Evolutionary conservation across 2,797 vertebrate species (phyloP), one percentile per base, ranked within the genome.

Genomic region (Hydrocynus forskahlii): DNA sequence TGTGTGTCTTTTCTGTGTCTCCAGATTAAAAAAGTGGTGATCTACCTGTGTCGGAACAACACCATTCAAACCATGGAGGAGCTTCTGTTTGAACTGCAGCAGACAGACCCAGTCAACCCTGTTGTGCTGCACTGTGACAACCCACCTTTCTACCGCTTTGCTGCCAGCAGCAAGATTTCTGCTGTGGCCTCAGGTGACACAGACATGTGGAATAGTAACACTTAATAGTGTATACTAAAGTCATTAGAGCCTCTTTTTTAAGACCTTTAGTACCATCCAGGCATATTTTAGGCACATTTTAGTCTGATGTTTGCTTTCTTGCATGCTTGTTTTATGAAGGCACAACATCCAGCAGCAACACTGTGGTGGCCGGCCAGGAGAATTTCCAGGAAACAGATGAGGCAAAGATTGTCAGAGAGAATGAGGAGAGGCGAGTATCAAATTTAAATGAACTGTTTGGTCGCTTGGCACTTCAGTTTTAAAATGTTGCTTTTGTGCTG

Each of bases 31-130:
- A 99, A 99, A 88, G 98, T 99, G 87, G 97, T 97, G 17, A 96
- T 99, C 80, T 99, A 98, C 90, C 85, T 99, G 4, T 99, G 98
- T 86, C 96, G 98, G 50, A 99, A 99, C 90, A 99, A 98, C 92
- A 99, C 98, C 76, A 99, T 99, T 85, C 97, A 99, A 86, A 99
- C 97, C 4, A 99, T 99, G 98, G 98, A 99, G 89, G 98, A 99
- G 88, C 96, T 99, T 16, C 94, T 99, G 67, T 99, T 99, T 81
- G 98, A 99, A 90, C 95, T 99, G 73, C 98, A 99, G 92, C 98
- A 99, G 91, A 99, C 98, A 0, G 98, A 99, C 88, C 98, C 98
- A 0, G 96, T 99, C 87, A 99, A 99, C 90, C 97, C 98, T 0
- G 97, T 98, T 38, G 98, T 99, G 75, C 91, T 98, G 78, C 98